These are phyloP conservation scores for Acropternis orthonyx DNA, from an alignment of 2,797 vertebrate species.

Conservation along the genomic window DNA sequence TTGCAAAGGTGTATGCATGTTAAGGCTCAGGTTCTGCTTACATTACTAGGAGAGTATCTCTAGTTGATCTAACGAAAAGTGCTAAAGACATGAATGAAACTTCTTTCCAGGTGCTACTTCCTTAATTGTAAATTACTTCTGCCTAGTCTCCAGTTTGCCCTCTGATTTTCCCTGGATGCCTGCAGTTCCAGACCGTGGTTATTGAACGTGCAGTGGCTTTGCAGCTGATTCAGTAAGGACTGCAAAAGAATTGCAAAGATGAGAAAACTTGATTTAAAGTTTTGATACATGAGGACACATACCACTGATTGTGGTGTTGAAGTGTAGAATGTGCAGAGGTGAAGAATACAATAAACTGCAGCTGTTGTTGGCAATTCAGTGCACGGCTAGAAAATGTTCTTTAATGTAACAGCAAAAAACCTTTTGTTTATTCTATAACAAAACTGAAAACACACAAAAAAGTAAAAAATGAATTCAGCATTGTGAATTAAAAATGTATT, in stretches of 20 bases:
- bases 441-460: background rate
- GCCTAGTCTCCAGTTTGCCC: background rate
- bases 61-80: background rate
- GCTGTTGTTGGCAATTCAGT: background rate
- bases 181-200: fast-evolving
- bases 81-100: background rate
- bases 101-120: background rate
- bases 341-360: background rate
- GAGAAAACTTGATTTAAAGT: background rate
- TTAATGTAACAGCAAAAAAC: background rate
- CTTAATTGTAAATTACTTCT: background rate
- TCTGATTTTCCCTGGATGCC: background rate
- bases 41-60: background rate
- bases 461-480: background rate
- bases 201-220: background rate
- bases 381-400: background rate
- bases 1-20: background rate
- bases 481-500: background rate
- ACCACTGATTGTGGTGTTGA: background rate
- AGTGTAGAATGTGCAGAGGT: background rate
- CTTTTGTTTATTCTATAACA: background rate
- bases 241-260: background rate
- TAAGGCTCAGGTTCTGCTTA: background rate
- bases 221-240: background rate
- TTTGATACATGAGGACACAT: background rate